Evolutionary conservation across 2,888 invertebrate genomes (phyloP).

Genomic region (Micropterix aruncella): DNA sequence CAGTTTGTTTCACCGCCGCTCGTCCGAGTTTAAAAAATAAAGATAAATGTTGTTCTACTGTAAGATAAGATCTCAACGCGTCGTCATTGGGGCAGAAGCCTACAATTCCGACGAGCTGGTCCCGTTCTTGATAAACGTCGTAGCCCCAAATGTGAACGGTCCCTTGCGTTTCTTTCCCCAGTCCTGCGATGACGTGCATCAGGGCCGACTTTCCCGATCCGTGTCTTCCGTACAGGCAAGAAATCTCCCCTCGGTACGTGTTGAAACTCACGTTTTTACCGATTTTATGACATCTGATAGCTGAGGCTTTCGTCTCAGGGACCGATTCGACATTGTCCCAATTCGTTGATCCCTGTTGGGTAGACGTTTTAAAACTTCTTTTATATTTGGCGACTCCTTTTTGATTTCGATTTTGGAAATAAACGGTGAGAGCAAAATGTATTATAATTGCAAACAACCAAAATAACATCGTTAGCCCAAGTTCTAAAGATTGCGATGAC

Average conservation of each 20-base stretch:
- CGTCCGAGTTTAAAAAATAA: background rate
- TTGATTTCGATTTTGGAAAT: too few relatives aligned
- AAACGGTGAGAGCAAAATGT: background rate
- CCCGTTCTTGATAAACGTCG: background rate
- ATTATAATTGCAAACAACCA: background rate
- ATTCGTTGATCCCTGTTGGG: too few relatives aligned
- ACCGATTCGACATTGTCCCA: too few relatives aligned
- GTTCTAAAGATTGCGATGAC: too few relatives aligned
- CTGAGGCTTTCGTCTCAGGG: too few relatives aligned
- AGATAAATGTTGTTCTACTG: background rate
- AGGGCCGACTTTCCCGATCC: background rate
- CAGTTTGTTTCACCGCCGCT: too few relatives aligned
- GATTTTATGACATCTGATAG: too few relatives aligned
- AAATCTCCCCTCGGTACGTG: background rate
- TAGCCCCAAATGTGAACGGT: background rate
- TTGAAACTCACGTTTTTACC: background rate
- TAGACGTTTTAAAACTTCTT: too few relatives aligned
- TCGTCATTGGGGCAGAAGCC: background rate
- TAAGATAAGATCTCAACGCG: background rate
- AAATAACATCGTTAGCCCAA: too few relatives aligned
- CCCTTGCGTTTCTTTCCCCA: background rate
- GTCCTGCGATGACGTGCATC: background rate
- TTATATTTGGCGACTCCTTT: too few relatives aligned
- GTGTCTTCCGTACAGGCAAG: background rate
- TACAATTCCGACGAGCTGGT: background rate